Percentiles rank a stretch among this genome's conserved stretches.
Evolutionary conservation across 2,888 invertebrate genomes (phyloP).

Genomic region (Linyphia triangularis): DNA sequence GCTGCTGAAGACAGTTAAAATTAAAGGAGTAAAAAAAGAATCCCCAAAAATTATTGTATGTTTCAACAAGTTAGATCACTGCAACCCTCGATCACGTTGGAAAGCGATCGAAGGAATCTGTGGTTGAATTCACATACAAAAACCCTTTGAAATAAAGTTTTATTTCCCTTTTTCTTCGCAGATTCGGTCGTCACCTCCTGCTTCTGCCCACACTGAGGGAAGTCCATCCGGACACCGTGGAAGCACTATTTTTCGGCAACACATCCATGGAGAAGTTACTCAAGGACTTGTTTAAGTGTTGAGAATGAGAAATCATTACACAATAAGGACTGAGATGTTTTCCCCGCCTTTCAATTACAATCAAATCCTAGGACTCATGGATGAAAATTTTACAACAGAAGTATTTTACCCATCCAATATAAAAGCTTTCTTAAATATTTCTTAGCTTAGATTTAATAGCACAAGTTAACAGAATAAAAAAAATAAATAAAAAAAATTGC

Average conservation of each 20-base stretch:
- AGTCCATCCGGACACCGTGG: constrained; percentile 89
- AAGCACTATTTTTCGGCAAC: constrained; percentile 94
- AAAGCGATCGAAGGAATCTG: neutral
- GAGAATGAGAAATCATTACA: too few species aligned
- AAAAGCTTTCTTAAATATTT: too few species aligned
- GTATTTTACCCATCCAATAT: too few species aligned
- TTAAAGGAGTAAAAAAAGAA: neutral
- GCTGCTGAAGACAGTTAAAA: neutral
- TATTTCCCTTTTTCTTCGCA: constrained; percentile 71
- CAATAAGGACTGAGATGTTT: too few species aligned
- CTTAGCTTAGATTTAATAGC: too few species aligned
- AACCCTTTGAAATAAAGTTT: neutral
- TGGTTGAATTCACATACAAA: neutral
- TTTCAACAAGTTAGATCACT: too few species aligned
- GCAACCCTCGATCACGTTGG: too few species aligned
- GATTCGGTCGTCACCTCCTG: constrained; percentile 92
- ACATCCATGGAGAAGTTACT: constrained; percentile 98
- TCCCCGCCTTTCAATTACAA: too few species aligned
- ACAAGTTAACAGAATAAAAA: too few species aligned
- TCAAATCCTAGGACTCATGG: too few species aligned
- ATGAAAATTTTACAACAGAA: too few species aligned
- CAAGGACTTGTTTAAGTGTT: constrained; percentile 98
- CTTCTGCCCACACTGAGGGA: constrained; percentile 91
- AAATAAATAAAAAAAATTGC: too few species aligned
- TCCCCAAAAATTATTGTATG: neutral